Evolutionary conservation across 2,888 invertebrate species (phyloP).

Genomic region (Drosophila crucigera): DNA sequence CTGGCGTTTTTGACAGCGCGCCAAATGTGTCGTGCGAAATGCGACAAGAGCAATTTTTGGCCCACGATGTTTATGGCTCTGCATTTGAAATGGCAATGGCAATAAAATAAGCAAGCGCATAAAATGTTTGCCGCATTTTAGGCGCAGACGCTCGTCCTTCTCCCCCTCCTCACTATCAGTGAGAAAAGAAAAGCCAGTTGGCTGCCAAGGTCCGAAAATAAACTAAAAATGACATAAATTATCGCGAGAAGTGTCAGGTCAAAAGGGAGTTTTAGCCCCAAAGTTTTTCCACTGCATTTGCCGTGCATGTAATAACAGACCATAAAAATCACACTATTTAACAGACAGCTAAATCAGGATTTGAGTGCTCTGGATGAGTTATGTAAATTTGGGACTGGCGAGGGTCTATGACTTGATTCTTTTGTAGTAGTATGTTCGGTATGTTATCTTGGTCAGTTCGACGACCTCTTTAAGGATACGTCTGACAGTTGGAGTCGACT

Average conservation of each 20-base stretch:
- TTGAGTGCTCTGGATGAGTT: conserved; percentile 31
- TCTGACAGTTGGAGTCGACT: conserved; percentile 22
- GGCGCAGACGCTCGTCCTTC: conserved; percentile 41
- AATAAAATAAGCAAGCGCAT: conserved; percentile 55
- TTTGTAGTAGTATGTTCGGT: neutral
- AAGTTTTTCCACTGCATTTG: conserved; percentile 67
- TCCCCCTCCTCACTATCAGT: neutral
- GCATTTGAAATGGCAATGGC: conserved; percentile 50
- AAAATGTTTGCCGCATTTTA: conserved; percentile 70
- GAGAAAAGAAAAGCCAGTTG: conserved; percentile 9
- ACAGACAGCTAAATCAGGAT: conserved; percentile 6
- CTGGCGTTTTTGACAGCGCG: conserved; percentile 49
- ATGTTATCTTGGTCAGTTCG: conserved; percentile 26
- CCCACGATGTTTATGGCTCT: conserved; percentile 61
- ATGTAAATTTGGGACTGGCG: conserved; percentile 41
- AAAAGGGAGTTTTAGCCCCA: neutral
- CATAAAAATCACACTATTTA: conserved; percentile 61
- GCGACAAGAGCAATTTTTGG: conserved; percentile 64
- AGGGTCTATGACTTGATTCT: conserved; percentile 5
- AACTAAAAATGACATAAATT: conserved; percentile 70
- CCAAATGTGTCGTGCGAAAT: conserved; percentile 67
- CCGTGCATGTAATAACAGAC: conserved; percentile 54
- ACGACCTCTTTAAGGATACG: conserved; percentile 30
- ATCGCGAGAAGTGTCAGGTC: conserved; percentile 48
- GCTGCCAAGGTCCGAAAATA: conserved; percentile 61